These are phyloP conservation scores for Ennomos quercinarius DNA, from an alignment of 2,888 invertebrate genomes.

Conservation along the genomic window DNA sequence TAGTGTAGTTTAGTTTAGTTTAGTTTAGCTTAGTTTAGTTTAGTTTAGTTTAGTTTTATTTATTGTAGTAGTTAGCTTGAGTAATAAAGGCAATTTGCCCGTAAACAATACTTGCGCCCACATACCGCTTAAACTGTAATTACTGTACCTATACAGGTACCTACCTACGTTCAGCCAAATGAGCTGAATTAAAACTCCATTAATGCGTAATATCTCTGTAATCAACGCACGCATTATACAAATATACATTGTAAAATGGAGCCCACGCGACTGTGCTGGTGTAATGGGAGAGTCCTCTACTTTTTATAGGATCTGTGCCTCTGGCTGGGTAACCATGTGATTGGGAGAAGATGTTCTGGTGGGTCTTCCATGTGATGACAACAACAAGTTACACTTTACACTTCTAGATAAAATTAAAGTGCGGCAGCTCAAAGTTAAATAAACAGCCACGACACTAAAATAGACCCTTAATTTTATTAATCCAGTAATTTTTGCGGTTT, in stretches of 20 bases:
- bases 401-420: neutral
- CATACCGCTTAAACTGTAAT: constrained; percentile 11
- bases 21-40: no score
- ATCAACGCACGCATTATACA: constrained; percentile 9
- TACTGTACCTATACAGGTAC: neutral
- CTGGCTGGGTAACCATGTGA: no score
- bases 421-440: constrained; percentile 13
- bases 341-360: no score
- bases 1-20: no score
- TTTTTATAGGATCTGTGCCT: no score
- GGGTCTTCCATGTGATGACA: no score
- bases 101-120: no score
- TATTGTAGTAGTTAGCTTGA: no score
- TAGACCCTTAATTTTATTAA: constrained; percentile 7
- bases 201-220: neutral
- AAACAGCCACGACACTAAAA: constrained; percentile 15
- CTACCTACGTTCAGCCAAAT: constrained; percentile 2
- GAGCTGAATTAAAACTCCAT: constrained; percentile 25
- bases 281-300: no score
- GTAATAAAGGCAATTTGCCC: no score
- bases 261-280: neutral
- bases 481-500: constrained; percentile 15
- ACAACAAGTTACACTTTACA: no score
- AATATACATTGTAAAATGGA: constrained; percentile 20
- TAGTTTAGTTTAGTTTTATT: no score